A percentile compares a stretch with the other conserved stretches of the same genome.
These are phyloP conservation scores for Botia kubotai DNA, from an alignment of 2,797 vertebrate genomes.

Conservation along the genomic window DNA sequence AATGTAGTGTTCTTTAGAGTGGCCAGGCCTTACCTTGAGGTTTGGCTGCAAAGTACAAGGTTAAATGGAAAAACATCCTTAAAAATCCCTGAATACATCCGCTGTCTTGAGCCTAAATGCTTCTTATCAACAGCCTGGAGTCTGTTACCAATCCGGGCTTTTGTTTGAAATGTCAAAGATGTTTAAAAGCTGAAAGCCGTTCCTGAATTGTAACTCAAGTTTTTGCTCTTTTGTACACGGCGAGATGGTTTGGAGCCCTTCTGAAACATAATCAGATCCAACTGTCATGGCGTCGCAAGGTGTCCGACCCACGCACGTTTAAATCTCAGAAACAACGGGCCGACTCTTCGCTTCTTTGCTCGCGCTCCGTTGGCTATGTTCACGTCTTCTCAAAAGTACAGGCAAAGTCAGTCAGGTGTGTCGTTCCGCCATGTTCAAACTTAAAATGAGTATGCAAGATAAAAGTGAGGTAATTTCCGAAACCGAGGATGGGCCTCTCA, in stretches of 20 bases:
- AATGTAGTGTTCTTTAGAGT: conserved; percentile 46
- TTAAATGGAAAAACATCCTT: conserved; percentile 45
- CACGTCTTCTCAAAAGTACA: background rate
- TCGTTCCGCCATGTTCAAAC: background rate
- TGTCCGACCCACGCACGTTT: conserved; percentile 25
- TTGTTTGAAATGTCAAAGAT: conserved; percentile 52
- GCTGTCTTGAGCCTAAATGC: conserved; percentile 20
- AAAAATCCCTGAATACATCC: conserved; percentile 38
- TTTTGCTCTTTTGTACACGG: conserved; percentile 32
- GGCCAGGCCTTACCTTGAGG: conserved; percentile 37
- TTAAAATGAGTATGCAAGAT: conserved; percentile 16
- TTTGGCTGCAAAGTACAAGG: conserved; percentile 51
- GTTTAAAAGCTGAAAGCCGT: conserved; percentile 22
- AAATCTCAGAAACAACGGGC: conserved; percentile 35
- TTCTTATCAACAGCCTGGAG: conserved; percentile 25
- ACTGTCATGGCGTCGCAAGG: conserved; percentile 27
- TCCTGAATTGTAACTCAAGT: conserved; percentile 24
- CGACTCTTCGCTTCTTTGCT: background rate
- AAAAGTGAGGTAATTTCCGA: conserved; percentile 8
- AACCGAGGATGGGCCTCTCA: background rate
- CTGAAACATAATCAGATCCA: conserved; percentile 34
- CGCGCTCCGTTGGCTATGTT: conserved; percentile 19
- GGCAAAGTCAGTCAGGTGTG: conserved; percentile 28
- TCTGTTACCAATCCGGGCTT: conserved; percentile 31
- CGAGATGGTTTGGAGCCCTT: conserved; percentile 23